phyloP scores from a whole-genome alignment of 2,888 invertebrate genomes.

The Orthonychiurus folsomi region DNA sequence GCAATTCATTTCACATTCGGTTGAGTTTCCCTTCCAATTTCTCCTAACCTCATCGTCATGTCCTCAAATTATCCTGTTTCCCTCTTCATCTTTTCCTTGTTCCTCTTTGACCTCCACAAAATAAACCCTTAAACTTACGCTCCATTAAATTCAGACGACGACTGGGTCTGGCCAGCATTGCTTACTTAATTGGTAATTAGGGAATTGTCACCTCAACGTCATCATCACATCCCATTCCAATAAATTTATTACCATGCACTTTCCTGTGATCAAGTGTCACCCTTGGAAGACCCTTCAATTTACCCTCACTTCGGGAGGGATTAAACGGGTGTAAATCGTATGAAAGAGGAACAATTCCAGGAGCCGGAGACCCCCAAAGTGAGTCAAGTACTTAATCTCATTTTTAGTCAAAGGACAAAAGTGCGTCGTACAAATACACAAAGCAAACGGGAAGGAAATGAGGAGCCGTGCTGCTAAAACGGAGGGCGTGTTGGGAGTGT shows the following conservation, averaged over 20 bases:
- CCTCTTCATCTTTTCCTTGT: too few species aligned
- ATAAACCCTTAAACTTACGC: slow-evolving; percentile 8
- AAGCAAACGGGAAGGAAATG: background rate
- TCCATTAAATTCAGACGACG: background rate
- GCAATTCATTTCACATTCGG: too few species aligned
- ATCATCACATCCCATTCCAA: too few species aligned
- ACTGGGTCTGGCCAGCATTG: background rate
- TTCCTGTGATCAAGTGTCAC: background rate
- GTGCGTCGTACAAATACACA: background rate
- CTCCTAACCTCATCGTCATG: too few species aligned
- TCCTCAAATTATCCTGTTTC: too few species aligned
- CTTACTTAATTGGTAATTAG: background rate
- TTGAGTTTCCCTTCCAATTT: too few species aligned
- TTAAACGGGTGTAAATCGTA: background rate
- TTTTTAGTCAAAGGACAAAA: background rate
- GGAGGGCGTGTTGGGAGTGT: background rate
- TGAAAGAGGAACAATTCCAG: too few species aligned
- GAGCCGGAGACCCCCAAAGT: too few species aligned
- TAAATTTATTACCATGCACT: too few species aligned
- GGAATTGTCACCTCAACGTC: background rate
- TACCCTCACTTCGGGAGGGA: background rate
- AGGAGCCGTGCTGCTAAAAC: too few species aligned
- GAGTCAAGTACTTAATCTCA: background rate
- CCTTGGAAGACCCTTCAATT: background rate
- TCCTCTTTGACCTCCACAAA: too few species aligned